Percentiles rank a stretch among this genome's conserved stretches.
Evolutionary conservation across 2,888 invertebrate species (phyloP).

Genomic region (Microctonus hyperodae): DNA sequence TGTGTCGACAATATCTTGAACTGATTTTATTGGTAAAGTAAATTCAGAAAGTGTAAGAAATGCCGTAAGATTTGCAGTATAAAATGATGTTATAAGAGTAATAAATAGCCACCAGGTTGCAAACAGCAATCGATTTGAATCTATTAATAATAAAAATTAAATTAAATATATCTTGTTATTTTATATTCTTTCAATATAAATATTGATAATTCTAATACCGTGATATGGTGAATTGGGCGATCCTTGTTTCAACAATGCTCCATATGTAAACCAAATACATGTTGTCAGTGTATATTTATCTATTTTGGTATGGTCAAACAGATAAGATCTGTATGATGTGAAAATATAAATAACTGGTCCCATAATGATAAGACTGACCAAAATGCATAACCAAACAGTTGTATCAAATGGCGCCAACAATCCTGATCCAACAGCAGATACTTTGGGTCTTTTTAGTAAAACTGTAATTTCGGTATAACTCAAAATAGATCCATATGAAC

Average conservation of each 20-base stretch:
- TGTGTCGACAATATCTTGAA: constrained; percentile 72
- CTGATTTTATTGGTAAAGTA: constrained; percentile 77
- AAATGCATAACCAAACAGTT: constrained; percentile 76
- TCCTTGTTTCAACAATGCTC: constrained; percentile 87
- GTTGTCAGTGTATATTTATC: constrained; percentile 71
- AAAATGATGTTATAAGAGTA: constrained; percentile 85
- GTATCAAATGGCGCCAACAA: constrained; percentile 81
- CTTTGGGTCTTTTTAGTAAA: constrained; percentile 80
- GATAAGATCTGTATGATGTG: constrained; percentile 65
- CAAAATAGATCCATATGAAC: constrained; percentile 69
- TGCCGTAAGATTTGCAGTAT: constrained; percentile 90
- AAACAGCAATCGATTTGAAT: constrained; percentile 82
- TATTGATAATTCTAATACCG: too few relatives aligned
- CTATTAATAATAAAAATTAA: constrained; percentile 65
- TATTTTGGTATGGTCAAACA: constrained; percentile 49
- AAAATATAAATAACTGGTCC: constrained; percentile 81
- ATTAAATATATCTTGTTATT: not conserved
- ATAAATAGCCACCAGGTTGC: constrained; percentile 94
- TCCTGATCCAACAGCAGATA: constrained; percentile 84
- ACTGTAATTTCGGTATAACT: constrained; percentile 82
- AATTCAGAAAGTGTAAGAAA: constrained; percentile 86
- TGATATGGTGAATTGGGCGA: constrained; percentile 81
- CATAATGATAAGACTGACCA: constrained; percentile 75
- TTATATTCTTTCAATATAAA: too few relatives aligned
- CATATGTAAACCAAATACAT: constrained; percentile 89